A percentile compares a stretch with the other conserved stretches of the same genome.
These are phyloP conservation scores for Delichon dasypus DNA, from an alignment of 2,797 vertebrate genomes.

Conservation along the genomic window DNA sequence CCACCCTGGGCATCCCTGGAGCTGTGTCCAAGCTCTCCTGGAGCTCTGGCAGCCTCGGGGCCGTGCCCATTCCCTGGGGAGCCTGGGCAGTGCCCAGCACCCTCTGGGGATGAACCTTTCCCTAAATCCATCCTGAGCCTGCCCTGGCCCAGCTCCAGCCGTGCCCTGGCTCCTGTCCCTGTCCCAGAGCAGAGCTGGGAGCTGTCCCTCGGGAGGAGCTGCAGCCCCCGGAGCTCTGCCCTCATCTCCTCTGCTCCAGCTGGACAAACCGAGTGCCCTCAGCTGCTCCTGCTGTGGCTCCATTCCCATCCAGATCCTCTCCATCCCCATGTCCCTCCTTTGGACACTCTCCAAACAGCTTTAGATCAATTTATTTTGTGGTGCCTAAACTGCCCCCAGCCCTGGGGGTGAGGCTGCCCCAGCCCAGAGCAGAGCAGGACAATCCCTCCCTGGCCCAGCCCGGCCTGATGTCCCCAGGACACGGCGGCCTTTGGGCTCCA, in stretches of 20 bases:
- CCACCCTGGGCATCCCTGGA: background rate
- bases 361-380: background rate
- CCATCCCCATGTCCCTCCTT: background rate
- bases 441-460: background rate
- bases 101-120: background rate
- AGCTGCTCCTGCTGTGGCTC: background rate
- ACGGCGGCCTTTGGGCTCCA: background rate
- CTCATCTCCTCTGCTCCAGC: background rate
- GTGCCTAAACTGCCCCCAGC: background rate
- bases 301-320: background rate
- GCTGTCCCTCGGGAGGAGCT: background rate
- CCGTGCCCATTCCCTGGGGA: background rate
- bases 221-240: background rate
- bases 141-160: background rate
- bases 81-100: background rate
- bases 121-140: fast-evolving
- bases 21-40: fast-evolving
- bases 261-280: background rate
- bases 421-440: background rate
- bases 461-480: background rate
- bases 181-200: background rate
- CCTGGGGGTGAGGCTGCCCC: background rate
- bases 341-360: background rate
- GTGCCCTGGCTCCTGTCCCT: background rate
- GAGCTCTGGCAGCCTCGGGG: background rate